Conservation (phyloP, 1,140 invertebrate species). For the Listronotus bonariensis region DNA sequence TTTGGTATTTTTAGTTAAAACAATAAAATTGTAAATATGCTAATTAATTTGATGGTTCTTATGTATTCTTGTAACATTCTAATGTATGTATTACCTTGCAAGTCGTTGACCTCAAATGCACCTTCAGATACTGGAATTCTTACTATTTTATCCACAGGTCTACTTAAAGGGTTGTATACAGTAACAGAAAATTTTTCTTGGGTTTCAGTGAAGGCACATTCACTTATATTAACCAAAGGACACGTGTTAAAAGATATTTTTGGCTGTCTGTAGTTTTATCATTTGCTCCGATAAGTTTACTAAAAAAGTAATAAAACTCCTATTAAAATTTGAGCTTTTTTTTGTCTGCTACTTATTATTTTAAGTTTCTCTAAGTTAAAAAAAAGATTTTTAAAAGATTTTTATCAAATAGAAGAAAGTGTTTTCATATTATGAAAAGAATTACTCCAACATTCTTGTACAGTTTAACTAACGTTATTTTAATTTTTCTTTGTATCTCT, state of each 20-base stretch:
- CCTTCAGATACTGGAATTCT: conserved; percentile 69
- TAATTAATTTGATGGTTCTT: background rate
- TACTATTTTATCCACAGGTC: conserved; percentile 66
- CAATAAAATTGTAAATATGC: no score
- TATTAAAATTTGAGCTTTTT: no score
- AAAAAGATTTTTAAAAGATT: no score
- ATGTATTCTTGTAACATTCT: background rate
- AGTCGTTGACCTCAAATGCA: conserved; percentile 69
- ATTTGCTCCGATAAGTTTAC: conserved; percentile 27
- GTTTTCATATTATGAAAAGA: no score
- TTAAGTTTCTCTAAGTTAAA: no score
- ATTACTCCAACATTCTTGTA: no score
- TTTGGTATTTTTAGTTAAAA: no score
- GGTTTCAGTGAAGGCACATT: conserved; percentile 67
- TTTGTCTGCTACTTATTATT: no score
- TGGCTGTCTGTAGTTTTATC: background rate
- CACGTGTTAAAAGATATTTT: conserved; percentile 35
- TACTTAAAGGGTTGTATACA: conserved; percentile 82
- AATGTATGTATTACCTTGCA: conserved; percentile 56
- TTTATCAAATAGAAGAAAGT: no score
- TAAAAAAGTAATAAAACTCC: conserved; percentile 1
- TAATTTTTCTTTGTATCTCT: no score
- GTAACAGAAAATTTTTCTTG: conserved; percentile 68
- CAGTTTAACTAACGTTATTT: no score
- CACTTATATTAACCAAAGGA: conserved; percentile 63